Evolutionary conservation across 2,888 invertebrate species (phyloP).

Genomic region (Germaria angustata): DNA sequence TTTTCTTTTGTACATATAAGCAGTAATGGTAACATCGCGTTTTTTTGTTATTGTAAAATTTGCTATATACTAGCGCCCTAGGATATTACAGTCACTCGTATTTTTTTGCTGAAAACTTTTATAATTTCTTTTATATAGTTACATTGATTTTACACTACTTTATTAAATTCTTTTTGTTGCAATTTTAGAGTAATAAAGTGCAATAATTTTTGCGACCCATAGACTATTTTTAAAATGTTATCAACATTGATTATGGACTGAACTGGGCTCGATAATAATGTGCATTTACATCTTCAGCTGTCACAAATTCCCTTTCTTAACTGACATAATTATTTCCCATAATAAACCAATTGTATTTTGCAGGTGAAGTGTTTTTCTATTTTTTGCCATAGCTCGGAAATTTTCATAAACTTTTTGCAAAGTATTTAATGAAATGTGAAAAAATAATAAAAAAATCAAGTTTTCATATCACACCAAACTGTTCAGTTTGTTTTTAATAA

Average conservation of each 20-base stretch:
- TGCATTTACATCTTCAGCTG: neutral
- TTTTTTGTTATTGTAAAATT: neutral
- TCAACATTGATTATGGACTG: too few relatives aligned
- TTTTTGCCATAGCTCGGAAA: slow-evolving; percentile 46
- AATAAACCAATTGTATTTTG: slow-evolving; percentile 58
- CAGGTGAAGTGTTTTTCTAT: slow-evolving; percentile 64
- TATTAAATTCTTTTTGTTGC: too few relatives aligned
- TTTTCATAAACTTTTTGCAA: slow-evolving; percentile 12
- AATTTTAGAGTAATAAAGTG: too few relatives aligned
- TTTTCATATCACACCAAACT: neutral
- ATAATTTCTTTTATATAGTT: too few relatives aligned
- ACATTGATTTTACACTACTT: too few relatives aligned
- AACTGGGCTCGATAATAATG: slow-evolving; percentile 14
- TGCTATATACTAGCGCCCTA: too few relatives aligned
- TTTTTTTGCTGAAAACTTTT: neutral
- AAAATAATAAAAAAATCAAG: neutral
- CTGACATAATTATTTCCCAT: slow-evolving; percentile 59
- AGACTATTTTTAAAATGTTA: too few relatives aligned
- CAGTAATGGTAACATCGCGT: neutral
- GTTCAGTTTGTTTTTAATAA: neutral
- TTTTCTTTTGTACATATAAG: neutral
- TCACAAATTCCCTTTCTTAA: slow-evolving; percentile 37
- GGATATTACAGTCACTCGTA: too few relatives aligned
- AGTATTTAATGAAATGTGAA: slow-evolving; percentile 1
- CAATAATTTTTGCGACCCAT: too few relatives aligned